Evolutionary conservation across 2,113 vertebrate genomes (phyloP).

Genomic region (Apistogramma diplotaenia): DNA sequence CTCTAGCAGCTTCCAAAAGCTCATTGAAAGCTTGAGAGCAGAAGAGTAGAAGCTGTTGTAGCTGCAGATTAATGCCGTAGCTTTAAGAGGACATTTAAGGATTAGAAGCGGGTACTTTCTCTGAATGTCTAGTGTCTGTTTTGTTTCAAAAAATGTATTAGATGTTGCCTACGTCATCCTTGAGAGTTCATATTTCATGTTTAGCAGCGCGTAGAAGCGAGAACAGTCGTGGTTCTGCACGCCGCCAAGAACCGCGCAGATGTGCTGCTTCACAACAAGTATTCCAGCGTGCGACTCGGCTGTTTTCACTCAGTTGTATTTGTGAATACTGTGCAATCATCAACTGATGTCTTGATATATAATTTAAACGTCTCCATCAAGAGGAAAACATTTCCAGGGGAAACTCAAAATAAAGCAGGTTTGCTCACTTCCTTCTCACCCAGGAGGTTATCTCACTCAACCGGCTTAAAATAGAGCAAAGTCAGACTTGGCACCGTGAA

Average conservation of each 20-base stretch:
- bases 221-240: not conserved
- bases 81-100: not conserved
- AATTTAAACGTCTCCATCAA: not conserved
- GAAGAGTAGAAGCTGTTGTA: not conserved
- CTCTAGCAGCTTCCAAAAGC: not conserved
- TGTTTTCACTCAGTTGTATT: not conserved
- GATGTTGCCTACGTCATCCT: not conserved
- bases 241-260: not conserved
- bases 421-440: constrained; percentile 26
- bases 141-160: not conserved
- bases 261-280: not conserved
- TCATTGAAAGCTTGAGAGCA: not conserved
- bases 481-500: constrained; percentile 21
- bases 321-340: not conserved
- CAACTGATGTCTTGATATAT: not conserved
- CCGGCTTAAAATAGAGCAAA: constrained; percentile 48
- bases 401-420: constrained; percentile 18
- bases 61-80: not conserved
- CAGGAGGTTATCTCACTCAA: constrained; percentile 30
- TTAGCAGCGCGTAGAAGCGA: not conserved
- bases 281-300: not conserved
- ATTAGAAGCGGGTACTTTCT: not conserved
- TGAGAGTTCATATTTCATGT: not conserved
- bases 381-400: not conserved
- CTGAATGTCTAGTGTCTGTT: not conserved